Evolutionary conservation across 2,113 vertebrate genomes (phyloP), one percentile per base, ranked within the genome.

Genomic region (Podarcis cretensis): DNA sequence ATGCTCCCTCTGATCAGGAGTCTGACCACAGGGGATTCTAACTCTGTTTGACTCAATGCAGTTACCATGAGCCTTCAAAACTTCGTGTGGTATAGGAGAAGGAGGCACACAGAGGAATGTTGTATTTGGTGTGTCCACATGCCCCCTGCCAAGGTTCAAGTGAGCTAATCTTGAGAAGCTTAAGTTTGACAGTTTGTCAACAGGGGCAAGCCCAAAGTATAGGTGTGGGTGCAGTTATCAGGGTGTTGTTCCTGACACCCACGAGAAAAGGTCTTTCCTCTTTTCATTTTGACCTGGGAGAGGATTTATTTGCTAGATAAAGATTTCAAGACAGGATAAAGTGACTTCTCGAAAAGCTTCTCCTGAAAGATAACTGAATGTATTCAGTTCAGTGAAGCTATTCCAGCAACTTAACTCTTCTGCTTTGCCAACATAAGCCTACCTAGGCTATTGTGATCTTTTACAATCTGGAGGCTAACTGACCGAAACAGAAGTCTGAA

Each of bases 381-480:
- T 37, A 84, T 35, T 69, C 66, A 79, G 74, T 54, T 87, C 37
- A 80, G 9, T 80, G 74, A 74, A 73, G 65, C 65, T 73, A 65
- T 7, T 35, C 35, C 74, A 74, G 54, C 30, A 59, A 35, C 54
- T 65, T 43, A 40, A 68, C 69, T 83, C n/a, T 76, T 86, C n/a
- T 54, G 80, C 71, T 87, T 87, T 90, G 74, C 81, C 5, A 63
- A 73, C 81, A 37, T 71, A 83, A 87, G 30, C 66, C 35, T 80
- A 79, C 27, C 30, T 66, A 40, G 37, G 66, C 35, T 48, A 84
- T 84, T 79, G 68, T 54, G 9, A 65, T 90, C 74, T 84, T 87
- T 73, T 43, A 65, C 81, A 90, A 83, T 83, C 86, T 80, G 3
- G 9, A 84, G 10, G 37, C 69, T 76, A 91, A 91, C 65, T 85